Base-by-base conservation (phyloP, 1,140 invertebrate species). In the Apolygus lucorum region DNA sequence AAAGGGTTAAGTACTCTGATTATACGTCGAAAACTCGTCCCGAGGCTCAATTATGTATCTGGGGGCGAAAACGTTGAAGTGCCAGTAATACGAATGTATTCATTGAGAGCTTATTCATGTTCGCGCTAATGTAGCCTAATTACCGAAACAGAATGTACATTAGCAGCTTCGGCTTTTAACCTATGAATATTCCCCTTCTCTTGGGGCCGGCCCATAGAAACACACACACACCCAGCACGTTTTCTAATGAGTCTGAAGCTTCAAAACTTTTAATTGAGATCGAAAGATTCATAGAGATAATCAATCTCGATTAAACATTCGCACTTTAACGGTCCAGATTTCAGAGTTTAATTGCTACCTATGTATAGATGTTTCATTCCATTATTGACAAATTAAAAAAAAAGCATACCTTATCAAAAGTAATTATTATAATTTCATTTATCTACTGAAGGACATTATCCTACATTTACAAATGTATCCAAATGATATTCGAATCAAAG, bases 21-120 rank as follows among this genome's bases (percentile, higher is more conserved):
- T n/a, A n/a, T n/a, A n/a, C n/a, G n/a, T n/a, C n/a, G n/a, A n/a
- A n/a, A n/a, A n/a, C n/a, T n/a, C n/a, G n/a, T n/a, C n/a, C n/a
- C n/a, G n/a, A n/a, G n/a, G n/a, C n/a, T n/a, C n/a, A n/a, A n/a
- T n/a, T n/a, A 42, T 42, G 54, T 59, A 59, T 59, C 22, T 59
- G 8, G 22, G 54, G 22, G 22, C 22, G 34, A 42, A 42, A 59
- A 24, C 54, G 13, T 24, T 59, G 54, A 59, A 59, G 54, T 59
- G 22, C 54, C 54, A 59, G 54, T 59, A 59, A 59, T 59, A 59
- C 54, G 54, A 59, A 59, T 24, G 54, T 13, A 59, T 22, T 59
- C 54, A 59, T 59, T 59, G 54, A 59, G 54, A 59, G 54, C 54
- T 59, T 59, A 59, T 59, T 59, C 54, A 59, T 59, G 54, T 59